Evolutionary conservation across 2,113 vertebrate species (phyloP).

Genomic region (Todiramphus saurophagus): DNA sequence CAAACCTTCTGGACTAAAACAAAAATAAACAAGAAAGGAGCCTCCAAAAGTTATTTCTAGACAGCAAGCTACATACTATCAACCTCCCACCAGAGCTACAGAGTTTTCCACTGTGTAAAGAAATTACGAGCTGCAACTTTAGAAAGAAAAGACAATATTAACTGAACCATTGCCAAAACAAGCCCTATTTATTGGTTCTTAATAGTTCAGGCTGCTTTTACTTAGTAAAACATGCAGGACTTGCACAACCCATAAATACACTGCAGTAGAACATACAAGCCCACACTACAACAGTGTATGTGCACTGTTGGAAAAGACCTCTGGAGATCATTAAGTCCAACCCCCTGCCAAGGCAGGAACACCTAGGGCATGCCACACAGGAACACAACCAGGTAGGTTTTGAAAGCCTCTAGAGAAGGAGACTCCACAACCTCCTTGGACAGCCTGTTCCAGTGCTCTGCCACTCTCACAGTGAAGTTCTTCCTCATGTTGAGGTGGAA

Average conservation of each 20-base stretch:
- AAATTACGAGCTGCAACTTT: not conserved
- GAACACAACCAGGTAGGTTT: no score
- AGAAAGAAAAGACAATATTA: not conserved
- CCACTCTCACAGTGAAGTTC: no score
- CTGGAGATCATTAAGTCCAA: no score
- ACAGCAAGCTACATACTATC: not conserved
- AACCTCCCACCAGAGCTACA: not conserved
- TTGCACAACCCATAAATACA: not conserved
- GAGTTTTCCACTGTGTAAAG: not conserved
- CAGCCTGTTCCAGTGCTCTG: no score
- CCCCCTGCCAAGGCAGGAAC: no score
- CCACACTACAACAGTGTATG: not conserved
- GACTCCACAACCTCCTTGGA: no score
- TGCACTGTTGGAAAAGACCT: not conserved
- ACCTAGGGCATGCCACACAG: no score
- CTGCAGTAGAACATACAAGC: not conserved
- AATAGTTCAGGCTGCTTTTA: not conserved
- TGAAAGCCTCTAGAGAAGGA: no score
- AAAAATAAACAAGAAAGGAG: not conserved
- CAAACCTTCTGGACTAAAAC: not conserved
- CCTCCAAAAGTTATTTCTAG: not conserved
- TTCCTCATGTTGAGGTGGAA: no score
- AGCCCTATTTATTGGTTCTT: not conserved
- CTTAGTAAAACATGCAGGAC: not conserved
- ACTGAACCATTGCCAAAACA: not conserved